phyloP scores from a whole-genome alignment of 2,797 vertebrate genomes.

The Hemitrygon akajei region DNA sequence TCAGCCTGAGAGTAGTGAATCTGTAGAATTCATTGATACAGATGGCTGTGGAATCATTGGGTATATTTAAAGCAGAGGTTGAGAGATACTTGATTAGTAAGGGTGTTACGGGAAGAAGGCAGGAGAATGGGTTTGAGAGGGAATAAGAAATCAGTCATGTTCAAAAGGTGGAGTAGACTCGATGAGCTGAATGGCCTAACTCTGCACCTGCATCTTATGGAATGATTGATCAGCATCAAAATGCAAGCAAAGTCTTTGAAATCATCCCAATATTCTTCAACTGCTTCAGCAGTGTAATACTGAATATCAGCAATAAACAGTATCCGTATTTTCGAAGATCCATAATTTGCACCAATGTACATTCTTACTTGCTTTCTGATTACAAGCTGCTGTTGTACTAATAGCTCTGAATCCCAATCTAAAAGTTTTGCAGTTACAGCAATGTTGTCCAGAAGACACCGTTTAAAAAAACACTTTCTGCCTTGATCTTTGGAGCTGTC shows the following conservation, averaged over 20 bases:
- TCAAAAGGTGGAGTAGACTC: too few relatives aligned
- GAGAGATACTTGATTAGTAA: too few relatives aligned
- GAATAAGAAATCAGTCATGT: too few relatives aligned
- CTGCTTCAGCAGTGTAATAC: not conserved
- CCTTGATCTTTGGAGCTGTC: not conserved
- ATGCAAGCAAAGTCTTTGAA: not conserved
- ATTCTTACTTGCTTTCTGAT: not conserved
- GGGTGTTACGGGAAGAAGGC: too few relatives aligned
- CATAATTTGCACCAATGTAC: not conserved
- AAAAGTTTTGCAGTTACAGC: not conserved
- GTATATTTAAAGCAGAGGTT: too few relatives aligned
- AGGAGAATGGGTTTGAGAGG: too few relatives aligned
- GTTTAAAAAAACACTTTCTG: not conserved
- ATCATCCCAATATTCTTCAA: not conserved
- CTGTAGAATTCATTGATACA: too few relatives aligned
- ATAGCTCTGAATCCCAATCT: not conserved
- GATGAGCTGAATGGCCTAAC: too few relatives aligned
- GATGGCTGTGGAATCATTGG: too few relatives aligned
- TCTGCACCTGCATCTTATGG: too few relatives aligned
- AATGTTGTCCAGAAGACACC: not conserved
- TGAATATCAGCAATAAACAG: not conserved
- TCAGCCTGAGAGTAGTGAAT: too few relatives aligned
- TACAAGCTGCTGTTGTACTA: not conserved
- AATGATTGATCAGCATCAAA: not conserved
- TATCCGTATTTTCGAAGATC: not conserved